Conservation (phyloP, 2,113 vertebrate species). For the Sturnira hondurensis region DNA sequence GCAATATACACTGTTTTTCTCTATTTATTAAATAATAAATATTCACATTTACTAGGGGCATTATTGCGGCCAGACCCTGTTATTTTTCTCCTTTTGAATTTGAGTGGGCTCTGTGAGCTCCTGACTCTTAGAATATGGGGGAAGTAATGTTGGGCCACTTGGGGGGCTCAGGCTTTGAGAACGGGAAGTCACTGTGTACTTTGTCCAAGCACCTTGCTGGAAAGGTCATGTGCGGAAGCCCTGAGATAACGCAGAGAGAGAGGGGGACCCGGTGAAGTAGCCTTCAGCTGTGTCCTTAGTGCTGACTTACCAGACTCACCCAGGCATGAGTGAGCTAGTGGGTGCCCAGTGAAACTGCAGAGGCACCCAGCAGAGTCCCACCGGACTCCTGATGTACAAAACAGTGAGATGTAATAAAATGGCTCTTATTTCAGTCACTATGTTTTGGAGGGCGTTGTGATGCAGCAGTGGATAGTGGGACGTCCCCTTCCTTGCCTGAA, state of each 20-base stretch:
- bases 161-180: not conserved
- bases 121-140: not conserved
- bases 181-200: not conserved
- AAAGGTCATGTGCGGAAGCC: not conserved
- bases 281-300: not conserved
- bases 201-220: not conserved
- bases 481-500: not conserved
- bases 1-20: no score
- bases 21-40: no score
- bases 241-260: not conserved
- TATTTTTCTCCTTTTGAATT: not conserved
- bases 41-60: no score
- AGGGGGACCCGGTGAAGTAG: accelerated
- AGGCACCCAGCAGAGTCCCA: not conserved
- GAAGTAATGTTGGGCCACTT: not conserved
- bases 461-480: not conserved
- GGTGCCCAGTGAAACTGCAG: not conserved
- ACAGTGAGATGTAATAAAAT: not conserved
- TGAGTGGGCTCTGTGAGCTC: not conserved
- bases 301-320: not conserved
- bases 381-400: not conserved
- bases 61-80: no score
- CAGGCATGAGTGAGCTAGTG: not conserved
- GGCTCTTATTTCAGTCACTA: not conserved
- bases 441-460: not conserved